Evolutionary conservation across 2,888 invertebrate genomes (phyloP).

Genomic region (Lamproptera curius): DNA sequence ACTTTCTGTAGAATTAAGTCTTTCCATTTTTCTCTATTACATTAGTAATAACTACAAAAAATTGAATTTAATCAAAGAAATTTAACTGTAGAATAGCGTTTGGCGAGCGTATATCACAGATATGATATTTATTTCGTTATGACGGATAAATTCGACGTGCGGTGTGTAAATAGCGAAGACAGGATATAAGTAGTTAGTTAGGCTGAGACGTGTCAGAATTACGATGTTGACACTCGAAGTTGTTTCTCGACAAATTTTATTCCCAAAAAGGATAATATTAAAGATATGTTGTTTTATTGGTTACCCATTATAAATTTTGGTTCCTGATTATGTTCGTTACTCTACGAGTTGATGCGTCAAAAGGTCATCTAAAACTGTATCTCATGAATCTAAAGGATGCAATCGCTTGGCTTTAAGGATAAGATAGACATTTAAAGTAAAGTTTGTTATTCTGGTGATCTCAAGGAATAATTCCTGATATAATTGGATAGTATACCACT

Average conservation of each 20-base stretch:
- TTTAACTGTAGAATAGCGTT: constrained; percentile 46
- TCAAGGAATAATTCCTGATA: too few species aligned
- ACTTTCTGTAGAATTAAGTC: constrained; percentile 33
- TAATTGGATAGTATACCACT: too few species aligned
- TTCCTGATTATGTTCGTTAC: too few species aligned
- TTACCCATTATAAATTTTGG: too few species aligned
- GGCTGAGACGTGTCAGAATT: constrained; percentile 27
- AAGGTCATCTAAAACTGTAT: too few species aligned
- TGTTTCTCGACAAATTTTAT: constrained; percentile 62
- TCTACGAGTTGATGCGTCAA: too few species aligned
- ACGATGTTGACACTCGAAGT: constrained; percentile 46
- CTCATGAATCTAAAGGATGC: too few species aligned
- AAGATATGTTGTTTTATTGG: constrained; percentile 29
- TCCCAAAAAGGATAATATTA: constrained; percentile 54
- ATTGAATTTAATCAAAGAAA: constrained; percentile 43
- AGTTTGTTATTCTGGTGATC: too few species aligned
- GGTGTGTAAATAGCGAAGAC: constrained; percentile 37
- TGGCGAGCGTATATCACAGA: constrained; percentile 46
- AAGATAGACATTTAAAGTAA: too few species aligned
- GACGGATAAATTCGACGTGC: constrained; percentile 33
- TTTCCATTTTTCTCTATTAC: constrained; percentile 41
- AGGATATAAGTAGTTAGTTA: constrained; percentile 39
- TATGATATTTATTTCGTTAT: constrained; percentile 62
- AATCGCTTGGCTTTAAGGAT: too few species aligned
- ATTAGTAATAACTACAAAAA: constrained; percentile 33